A percentile compares a stretch with the other conserved stretches of the same genome.
Evolutionary conservation across 2,888 invertebrate genomes (phyloP).

Genomic region (Lasioglossum oenotherae): DNA sequence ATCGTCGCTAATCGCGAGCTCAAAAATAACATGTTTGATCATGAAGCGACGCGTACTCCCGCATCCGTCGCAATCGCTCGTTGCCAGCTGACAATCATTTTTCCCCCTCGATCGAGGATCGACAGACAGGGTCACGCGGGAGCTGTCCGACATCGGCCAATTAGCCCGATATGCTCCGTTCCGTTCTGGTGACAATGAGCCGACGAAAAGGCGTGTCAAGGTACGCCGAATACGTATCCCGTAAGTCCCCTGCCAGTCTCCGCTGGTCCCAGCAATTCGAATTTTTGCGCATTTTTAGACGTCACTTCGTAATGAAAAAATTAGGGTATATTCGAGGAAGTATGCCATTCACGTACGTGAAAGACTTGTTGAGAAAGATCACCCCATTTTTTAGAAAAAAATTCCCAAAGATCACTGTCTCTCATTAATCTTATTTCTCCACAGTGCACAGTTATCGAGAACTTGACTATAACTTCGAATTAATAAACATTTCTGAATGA

Average conservation of each 20-base stretch:
- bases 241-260: background rate
- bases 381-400: background rate
- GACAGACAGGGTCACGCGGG: conserved; percentile 63
- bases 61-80: background rate
- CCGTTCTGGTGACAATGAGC: background rate
- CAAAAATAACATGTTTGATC: background rate
- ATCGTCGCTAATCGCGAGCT: background rate
- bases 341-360: background rate
- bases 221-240: background rate
- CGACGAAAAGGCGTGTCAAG: background rate
- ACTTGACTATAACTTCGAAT: background rate
- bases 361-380: background rate
- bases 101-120: conserved; percentile 41
- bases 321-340: background rate
- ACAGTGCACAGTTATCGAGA: background rate
- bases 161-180: conserved; percentile 22
- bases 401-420: background rate
- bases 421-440: too few relatives aligned
- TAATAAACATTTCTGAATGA: background rate
- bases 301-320: background rate
- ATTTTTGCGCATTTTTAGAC: too few relatives aligned
- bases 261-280: too few relatives aligned
- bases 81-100: conserved; percentile 17
- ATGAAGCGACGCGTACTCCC: background rate
- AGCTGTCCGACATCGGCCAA: conserved; percentile 37